Evolutionary conservation across 2,888 invertebrate genomes (phyloP).

Genomic region (Hemistola chrysoprasaria): DNA sequence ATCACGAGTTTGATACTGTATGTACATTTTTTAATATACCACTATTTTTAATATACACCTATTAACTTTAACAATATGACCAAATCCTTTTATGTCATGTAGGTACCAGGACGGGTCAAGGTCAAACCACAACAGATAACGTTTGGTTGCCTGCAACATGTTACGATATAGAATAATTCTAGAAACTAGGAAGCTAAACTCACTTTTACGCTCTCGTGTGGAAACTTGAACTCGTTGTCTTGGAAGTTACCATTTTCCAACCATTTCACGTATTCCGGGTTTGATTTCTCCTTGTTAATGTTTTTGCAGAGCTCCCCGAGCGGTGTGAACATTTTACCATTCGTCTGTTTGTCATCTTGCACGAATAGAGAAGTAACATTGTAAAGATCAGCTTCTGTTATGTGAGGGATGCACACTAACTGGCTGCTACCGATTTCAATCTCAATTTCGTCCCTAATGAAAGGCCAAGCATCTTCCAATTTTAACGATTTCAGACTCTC

Average conservation of each 20-base stretch:
- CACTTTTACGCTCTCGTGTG: slow-evolving; percentile 71
- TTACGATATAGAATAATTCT: slow-evolving; percentile 10
- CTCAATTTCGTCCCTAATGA: slow-evolving; percentile 78
- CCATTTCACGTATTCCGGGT: slow-evolving; percentile 62
- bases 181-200: slow-evolving; percentile 15
- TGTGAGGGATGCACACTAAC: slow-evolving; percentile 76
- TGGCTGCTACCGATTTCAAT: slow-evolving; percentile 76
- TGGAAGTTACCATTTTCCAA: slow-evolving; percentile 60
- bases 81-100: not conserved
- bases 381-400: slow-evolving; percentile 76
- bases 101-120: slow-evolving; percentile 24
- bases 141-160: not conserved
- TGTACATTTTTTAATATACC: no score
- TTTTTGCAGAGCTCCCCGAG: slow-evolving; percentile 68
- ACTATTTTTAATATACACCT: no score
- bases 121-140: slow-evolving; percentile 15
- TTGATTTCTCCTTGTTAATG: slow-evolving; percentile 66
- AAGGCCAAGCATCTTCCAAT: slow-evolving; percentile 78
- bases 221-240: slow-evolving; percentile 69
- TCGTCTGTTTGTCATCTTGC: slow-evolving; percentile 69
- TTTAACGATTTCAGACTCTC: slow-evolving; percentile 69
- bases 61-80: no score
- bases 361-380: slow-evolving; percentile 75
- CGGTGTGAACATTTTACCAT: slow-evolving; percentile 75
- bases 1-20: no score